Base-by-base conservation (phyloP, 2,797 vertebrate genomes). In the Gymnothorax javanicus region DNA sequence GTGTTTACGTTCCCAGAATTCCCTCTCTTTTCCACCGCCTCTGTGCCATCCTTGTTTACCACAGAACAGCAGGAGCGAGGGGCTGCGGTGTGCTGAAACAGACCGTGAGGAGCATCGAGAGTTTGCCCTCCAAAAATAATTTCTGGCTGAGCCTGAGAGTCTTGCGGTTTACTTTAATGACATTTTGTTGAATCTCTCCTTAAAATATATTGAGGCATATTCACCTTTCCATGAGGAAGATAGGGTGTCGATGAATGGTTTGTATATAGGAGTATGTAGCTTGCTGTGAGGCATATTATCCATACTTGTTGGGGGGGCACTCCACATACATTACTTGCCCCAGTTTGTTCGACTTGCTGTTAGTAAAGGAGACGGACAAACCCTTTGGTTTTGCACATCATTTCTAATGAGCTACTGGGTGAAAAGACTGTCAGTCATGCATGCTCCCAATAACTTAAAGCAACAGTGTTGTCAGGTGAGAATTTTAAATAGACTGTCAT, bases 1-100 rank as follows among this genome's bases (percentile, higher is more conserved):
- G 43, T 86, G 75, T 62, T 81, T 81, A 81, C 69, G 62, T 73
- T 77, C 85, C 85, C 86, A 88, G 87, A 87, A 88, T 79, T 86
- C 88, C 89, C 86, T 86, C 60, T 62, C 85, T 92, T 86, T 88
- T 89, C 85, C 87, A 89, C 86, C 75, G 82, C 84, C 87, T 89
- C 85, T 88, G 67, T 88, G 75, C 85, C 85, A 84, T 90, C 69
- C 77, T 62, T 86, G 75, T 89, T 85, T 90, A 85, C 13, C 88
- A 83, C 85, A 73, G 79, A 20, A 67, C 75, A 77, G 58, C 56
- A 60, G 77, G 52, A 81, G 25, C 52, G 33, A 7, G 64, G 64
- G 64, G 50, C 11, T 81, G 52, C n/a, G 77, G 2, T n/a, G 77
- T n/a, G 52, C 25, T 1, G 50, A 33, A 11, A 56, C 33, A 56